These are phyloP conservation scores for Malachius bipustulatus DNA, from an alignment of 2,888 invertebrate genomes.

Conservation along the genomic window DNA sequence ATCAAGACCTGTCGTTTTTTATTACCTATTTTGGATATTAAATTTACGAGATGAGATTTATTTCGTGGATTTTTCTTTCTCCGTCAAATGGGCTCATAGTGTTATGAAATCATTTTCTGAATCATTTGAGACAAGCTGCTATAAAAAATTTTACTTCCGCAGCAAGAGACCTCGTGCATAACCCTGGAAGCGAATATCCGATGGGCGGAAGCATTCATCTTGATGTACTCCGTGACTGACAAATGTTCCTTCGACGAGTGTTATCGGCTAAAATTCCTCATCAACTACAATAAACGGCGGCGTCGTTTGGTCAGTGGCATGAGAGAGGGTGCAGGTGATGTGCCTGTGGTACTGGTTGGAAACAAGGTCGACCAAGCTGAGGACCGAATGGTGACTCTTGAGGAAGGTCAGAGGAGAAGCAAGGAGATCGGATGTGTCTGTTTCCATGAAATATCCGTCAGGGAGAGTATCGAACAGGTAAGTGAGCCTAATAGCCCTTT, in stretches of 20 bases:
- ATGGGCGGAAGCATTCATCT: slow-evolving; percentile 80
- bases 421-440: slow-evolving; percentile 70
- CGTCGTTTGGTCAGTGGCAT: slow-evolving; percentile 48
- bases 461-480: slow-evolving; percentile 74
- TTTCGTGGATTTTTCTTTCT: too few species aligned
- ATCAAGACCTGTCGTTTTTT: too few species aligned
- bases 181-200: slow-evolving; percentile 67
- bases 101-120: too few species aligned
- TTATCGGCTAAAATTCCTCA: slow-evolving; percentile 68
- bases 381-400: slow-evolving; percentile 68
- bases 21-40: too few species aligned
- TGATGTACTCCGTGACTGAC: slow-evolving; percentile 81
- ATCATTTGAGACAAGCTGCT: too few species aligned
- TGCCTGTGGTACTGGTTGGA: slow-evolving; percentile 69
- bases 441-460: slow-evolving; percentile 75
- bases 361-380: slow-evolving; percentile 69
- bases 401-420: slow-evolving; percentile 62
- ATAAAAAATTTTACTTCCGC: slow-evolving; percentile 16
- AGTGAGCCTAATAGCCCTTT: slow-evolving; percentile 16
- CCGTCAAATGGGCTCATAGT: too few species aligned
- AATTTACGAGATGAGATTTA: too few species aligned
- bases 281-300: slow-evolving; percentile 65
- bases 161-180: slow-evolving; percentile 54
- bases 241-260: slow-evolving; percentile 83
- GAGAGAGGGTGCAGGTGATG: slow-evolving; percentile 51